phyloP scores from a whole-genome alignment of 2,888 invertebrate species.

The Salticus scenicus region DNA sequence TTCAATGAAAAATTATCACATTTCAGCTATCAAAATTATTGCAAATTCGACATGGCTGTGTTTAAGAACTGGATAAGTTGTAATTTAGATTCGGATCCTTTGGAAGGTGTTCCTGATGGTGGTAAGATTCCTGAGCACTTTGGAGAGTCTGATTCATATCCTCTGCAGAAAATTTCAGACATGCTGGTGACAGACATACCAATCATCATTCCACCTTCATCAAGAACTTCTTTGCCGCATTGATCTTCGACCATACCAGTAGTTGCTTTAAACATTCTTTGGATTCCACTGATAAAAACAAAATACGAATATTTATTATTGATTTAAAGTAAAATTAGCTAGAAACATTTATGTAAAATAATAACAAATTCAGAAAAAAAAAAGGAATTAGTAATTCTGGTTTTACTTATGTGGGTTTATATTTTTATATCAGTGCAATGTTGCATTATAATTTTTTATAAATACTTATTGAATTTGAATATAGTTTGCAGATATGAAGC shows the following conservation, averaged over 20 bases:
- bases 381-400: too few species aligned
- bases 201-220: slow-evolving; percentile 44
- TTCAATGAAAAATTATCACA: slow-evolving; percentile 29
- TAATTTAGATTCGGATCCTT: slow-evolving; percentile 54
- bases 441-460: too few species aligned
- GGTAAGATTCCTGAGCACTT: slow-evolving; percentile 40
- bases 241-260: slow-evolving; percentile 35
- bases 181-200: slow-evolving; percentile 50
- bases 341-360: too few species aligned
- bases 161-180: slow-evolving; percentile 62
- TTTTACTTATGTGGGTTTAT: too few species aligned
- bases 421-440: too few species aligned
- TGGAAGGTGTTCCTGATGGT: slow-evolving; percentile 45
- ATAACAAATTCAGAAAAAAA: too few species aligned
- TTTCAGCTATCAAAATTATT: slow-evolving; percentile 9
- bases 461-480: too few species aligned
- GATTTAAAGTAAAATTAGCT: too few species aligned
- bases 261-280: slow-evolving; percentile 43
- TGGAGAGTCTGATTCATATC: slow-evolving; percentile 39
- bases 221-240: slow-evolving; percentile 45
- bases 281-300: slow-evolving; percentile 49
- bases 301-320: too few species aligned
- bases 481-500: too few species aligned
- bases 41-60: slow-evolving; percentile 56
- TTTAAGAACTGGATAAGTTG: slow-evolving; percentile 60